Conservation (phyloP, 2,113 vertebrate genomes). For the Psettodes erumei region DNA sequence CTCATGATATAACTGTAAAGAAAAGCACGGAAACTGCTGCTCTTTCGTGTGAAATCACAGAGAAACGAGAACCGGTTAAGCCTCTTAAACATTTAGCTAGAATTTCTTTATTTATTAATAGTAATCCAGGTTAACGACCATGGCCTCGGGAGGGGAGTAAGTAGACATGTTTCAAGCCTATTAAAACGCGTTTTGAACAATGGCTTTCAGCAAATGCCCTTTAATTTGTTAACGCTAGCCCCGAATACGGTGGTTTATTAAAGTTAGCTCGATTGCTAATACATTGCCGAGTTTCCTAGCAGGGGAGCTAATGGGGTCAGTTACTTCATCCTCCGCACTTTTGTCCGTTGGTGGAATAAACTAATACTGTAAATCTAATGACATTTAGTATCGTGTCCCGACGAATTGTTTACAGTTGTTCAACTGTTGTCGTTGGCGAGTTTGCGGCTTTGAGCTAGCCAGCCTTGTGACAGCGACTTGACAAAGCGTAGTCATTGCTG, state of each 20-base stretch:
- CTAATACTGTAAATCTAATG: background rate
- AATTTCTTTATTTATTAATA: constrained; percentile 77
- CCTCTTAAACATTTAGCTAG: constrained; percentile 66
- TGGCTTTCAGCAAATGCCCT: background rate
- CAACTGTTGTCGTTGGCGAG: constrained; percentile 4
- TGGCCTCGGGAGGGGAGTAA: constrained; percentile 88
- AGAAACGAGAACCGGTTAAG: constrained; percentile 59
- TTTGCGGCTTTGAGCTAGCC: background rate
- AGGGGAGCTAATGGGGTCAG: constrained; percentile 71
- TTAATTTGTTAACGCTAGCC: constrained; percentile 33
- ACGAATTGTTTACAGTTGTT: background rate
- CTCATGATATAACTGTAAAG: constrained; percentile 69
- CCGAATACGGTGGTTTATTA: constrained; percentile 44
- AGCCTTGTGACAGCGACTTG: constrained; percentile 46
- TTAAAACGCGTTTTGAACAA: background rate
- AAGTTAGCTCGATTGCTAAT: constrained; percentile 67
- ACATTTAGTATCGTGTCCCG: background rate
- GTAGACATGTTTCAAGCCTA: constrained; percentile 38
- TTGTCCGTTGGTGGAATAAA: constrained; percentile 3
- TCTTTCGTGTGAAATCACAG: constrained; percentile 67
- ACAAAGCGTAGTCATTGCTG: constrained; percentile 78
- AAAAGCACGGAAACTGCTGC: constrained; percentile 62
- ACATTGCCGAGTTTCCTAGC: constrained; percentile 52
- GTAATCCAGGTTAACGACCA: constrained; percentile 77
- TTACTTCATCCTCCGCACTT: constrained; percentile 60